phyloP scores from a whole-genome alignment of 2,113 vertebrate genomes.

The Albula glossodonta region DNA sequence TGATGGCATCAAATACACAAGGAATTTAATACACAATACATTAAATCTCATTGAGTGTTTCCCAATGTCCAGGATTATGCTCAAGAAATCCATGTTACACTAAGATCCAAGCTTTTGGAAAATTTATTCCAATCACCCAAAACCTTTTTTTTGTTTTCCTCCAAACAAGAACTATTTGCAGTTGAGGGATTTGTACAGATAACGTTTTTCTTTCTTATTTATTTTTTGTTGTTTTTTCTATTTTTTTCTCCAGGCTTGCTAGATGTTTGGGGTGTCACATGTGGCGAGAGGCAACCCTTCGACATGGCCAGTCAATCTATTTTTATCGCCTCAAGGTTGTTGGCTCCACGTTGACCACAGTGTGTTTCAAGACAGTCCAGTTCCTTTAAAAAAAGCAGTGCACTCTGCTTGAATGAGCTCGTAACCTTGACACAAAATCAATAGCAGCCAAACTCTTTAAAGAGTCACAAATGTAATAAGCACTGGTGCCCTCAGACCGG shows the following conservation, averaged over 20 bases:
- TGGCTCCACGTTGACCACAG: slow-evolving; percentile 66
- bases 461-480: slow-evolving; percentile 81
- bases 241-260: not conserved
- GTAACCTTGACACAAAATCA: slow-evolving; percentile 82
- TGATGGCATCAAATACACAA: slow-evolving; percentile 28
- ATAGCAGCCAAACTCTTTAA: slow-evolving; percentile 81
- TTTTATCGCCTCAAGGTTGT: slow-evolving; percentile 75
- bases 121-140: slow-evolving; percentile 3
- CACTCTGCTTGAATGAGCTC: slow-evolving; percentile 75
- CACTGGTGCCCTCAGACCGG: slow-evolving; percentile 60
- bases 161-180: not conserved
- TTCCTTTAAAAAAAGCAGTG: slow-evolving; percentile 70
- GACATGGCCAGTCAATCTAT: slow-evolving; percentile 26
- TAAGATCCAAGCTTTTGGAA: not conserved
- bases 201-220: slow-evolving; percentile 36
- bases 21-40: slow-evolving; percentile 11
- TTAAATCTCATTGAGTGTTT: not conserved
- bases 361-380: slow-evolving; percentile 70
- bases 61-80: not conserved
- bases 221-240: slow-evolving; percentile 48
- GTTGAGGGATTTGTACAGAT: slow-evolving; percentile 4
- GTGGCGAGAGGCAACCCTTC: slow-evolving; percentile 16
- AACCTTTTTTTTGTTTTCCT: slow-evolving; percentile 19
- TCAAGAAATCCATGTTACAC: not conserved
- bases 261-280: slow-evolving; percentile 17